A percentile compares a stretch with the other conserved stretches of the same genome.
These are phyloP conservation scores for Drosophila differens DNA, from an alignment of 2,888 invertebrate genomes.

Conservation along the genomic window DNA sequence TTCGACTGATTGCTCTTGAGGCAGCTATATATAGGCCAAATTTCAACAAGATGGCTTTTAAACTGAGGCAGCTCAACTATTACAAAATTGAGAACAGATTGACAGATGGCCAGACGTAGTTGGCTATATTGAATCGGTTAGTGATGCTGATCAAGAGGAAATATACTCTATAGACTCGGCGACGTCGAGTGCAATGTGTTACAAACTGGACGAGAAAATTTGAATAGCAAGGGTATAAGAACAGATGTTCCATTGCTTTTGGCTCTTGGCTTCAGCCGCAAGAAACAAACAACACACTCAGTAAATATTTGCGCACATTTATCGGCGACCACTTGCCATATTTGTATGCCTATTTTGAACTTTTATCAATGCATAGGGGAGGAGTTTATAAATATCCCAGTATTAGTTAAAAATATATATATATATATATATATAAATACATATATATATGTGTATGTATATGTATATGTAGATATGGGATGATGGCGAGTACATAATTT, in stretches of 20 bases:
- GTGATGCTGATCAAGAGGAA: not conserved
- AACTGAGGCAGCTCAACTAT: not conserved
- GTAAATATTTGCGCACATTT: constrained; percentile 52
- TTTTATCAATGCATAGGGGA: constrained; percentile 61
- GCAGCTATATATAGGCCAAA: too few species aligned
- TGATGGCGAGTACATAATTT: constrained; percentile 43
- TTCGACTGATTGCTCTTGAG: too few species aligned
- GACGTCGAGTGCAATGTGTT: not conserved
- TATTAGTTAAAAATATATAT: constrained; percentile 4
- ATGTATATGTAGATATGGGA: constrained; percentile 7
- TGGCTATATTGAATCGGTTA: not conserved
- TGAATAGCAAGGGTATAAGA: not conserved
- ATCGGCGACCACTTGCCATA: constrained; percentile 55
- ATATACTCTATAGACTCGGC: not conserved
- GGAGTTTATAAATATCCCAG: constrained; percentile 46
- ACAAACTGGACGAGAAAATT: not conserved
- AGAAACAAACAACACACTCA: constrained; percentile 22
- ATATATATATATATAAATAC: constrained; percentile 12
- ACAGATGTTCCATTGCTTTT: not conserved
- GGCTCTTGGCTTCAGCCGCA: not conserved
- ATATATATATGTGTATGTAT: not conserved
- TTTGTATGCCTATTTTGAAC: constrained; percentile 56
- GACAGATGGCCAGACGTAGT: not conserved
- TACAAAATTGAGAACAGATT: not conserved
- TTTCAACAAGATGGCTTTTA: not conserved